These are phyloP conservation scores for Malurus splendens DNA, from an alignment of 2,797 vertebrate genomes.

Conservation along the genomic window DNA sequence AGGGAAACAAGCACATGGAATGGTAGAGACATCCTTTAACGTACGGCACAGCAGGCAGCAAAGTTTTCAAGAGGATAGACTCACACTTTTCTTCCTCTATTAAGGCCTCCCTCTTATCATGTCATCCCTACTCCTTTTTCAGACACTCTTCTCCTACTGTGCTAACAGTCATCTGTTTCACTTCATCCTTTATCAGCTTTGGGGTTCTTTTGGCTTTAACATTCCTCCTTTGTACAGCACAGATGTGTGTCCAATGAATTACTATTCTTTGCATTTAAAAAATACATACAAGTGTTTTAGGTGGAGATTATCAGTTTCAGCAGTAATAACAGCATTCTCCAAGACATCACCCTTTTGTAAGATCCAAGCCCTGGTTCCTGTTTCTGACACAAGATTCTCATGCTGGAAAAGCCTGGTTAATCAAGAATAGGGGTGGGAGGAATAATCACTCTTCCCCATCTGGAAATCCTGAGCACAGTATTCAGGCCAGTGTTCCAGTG, in stretches of 20 bases:
- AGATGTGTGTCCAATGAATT: not conserved
- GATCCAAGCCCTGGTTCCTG: not conserved
- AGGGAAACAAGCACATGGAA: not conserved
- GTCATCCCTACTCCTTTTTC: not conserved
- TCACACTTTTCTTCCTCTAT: not conserved
- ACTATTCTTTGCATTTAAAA: not conserved
- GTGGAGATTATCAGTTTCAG: not conserved
- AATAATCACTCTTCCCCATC: not conserved
- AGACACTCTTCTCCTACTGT: not conserved
- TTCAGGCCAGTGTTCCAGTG: not conserved
- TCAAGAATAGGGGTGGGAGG: not conserved
- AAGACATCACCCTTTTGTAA: not conserved
- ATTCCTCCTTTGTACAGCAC: not conserved
- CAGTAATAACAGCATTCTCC: not conserved
- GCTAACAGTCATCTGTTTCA: not conserved
- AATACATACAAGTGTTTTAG: not conserved
- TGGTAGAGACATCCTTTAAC: not conserved
- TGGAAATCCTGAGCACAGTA: rapidly evolving
- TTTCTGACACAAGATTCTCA: not conserved
- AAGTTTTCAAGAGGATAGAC: not conserved
- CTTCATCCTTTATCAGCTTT: not conserved
- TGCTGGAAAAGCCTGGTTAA: not conserved
- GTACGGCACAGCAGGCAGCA: not conserved
- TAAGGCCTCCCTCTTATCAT: not conserved
- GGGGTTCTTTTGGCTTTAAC: not conserved